Conservation (phyloP, 2,888 invertebrate species). For the Cephus nigrinus region DNA sequence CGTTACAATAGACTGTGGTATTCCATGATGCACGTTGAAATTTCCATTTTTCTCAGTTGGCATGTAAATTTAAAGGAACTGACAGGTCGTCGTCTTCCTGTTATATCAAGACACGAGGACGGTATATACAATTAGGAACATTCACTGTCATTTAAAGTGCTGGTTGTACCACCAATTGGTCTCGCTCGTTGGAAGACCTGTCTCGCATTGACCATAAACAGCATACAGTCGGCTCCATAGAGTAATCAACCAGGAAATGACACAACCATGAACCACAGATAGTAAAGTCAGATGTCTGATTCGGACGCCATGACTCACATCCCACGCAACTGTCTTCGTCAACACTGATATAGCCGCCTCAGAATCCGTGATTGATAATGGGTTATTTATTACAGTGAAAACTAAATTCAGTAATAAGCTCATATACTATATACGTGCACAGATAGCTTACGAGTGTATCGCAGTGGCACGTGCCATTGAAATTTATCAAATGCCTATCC, state of each 20-base stretch:
- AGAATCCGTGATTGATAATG: background rate
- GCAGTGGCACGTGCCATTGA: background rate
- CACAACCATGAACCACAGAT: slow-evolving; percentile 27
- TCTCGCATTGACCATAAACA: background rate
- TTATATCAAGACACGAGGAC: background rate
- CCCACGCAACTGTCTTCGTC: background rate
- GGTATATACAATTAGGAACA: background rate
- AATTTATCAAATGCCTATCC: background rate
- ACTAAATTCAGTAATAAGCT: background rate
- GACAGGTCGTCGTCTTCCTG: background rate
- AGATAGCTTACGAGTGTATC: background rate
- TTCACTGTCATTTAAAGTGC: background rate
- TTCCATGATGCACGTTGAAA: too few relatives aligned
- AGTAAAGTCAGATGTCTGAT: slow-evolving; percentile 12
- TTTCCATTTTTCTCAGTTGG: too few relatives aligned
- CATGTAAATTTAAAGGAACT: background rate
- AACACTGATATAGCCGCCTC: background rate
- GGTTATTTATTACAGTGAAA: background rate
- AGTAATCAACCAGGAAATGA: slow-evolving; percentile 32
- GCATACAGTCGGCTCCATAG: background rate
- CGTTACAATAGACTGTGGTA: too few relatives aligned
- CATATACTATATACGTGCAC: background rate
- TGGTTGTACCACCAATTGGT: background rate
- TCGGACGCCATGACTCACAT: background rate
- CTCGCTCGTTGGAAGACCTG: background rate